Base-by-base conservation (phyloP, 2,113 vertebrate species). In the Dicentrarchus labrax region DNA sequence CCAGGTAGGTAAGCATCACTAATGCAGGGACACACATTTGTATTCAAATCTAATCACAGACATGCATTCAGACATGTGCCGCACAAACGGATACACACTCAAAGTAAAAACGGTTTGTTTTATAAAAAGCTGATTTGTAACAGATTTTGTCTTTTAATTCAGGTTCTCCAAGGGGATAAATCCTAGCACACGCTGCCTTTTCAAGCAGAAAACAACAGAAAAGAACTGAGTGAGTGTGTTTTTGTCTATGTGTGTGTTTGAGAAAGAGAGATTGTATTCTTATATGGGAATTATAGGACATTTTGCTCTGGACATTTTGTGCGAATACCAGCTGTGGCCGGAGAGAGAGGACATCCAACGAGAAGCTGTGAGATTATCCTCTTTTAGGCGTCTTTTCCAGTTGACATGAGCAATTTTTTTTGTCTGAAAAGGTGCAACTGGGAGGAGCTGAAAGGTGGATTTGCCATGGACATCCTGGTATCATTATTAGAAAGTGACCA, bases 101-200 rank as follows among this genome's bases (percentile, higher is more conserved):
- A 45, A 67, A 71, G 41, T 43, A 17, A 51, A 68, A 78, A 54
- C 11, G n/a, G 22, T 36, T 10, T 16, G 50, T 67, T 65, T 53
- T 38, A 5, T 15, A 6, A 30, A 72, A 80, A 43, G 50, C 54
- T 74, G 67, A 87, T 83, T 57, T 80, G 24, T 87, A 84, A 92
- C 85, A 54, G 57, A 66, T 21, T 85, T 53, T 86, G 74, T 93
- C 95, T 90, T 93, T 82, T 85, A 85, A 84, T 86, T 61, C 88
- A 99, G 98, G 97, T 98, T 95, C 97, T 99, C 93, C 97, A 97
- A 96, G 96, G 96, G 93, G 97, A 98, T 97, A 99, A 99, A 88
- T 95, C 97, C 78, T 99, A 98, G 95, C 94, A 92, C 86, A 83
- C 53, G 80, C 91, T 84, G 71, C 43, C 38, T 86, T 84, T 69